Conservation (phyloP, 92 coral and sea anemone species). For the Zoanthus gigantus region DNA sequence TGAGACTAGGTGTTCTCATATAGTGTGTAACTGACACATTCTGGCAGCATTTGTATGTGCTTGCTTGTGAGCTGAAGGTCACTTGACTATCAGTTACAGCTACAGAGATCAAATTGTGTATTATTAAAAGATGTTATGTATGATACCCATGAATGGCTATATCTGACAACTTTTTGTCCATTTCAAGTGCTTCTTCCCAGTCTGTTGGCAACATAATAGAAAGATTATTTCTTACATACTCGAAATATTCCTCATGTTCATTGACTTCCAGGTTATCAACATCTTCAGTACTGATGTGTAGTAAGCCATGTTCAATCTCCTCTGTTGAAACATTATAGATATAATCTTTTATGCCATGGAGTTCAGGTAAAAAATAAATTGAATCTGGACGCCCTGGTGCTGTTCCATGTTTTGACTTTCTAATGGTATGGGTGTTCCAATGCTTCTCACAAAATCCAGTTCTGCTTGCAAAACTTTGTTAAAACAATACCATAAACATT, state of each 20-base stretch:
- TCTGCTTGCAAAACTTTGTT: slow-evolving; percentile 38
- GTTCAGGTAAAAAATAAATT: slow-evolving; percentile 54
- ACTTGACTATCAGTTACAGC: not conserved
- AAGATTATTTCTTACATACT: slow-evolving; percentile 33
- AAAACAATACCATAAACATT: slow-evolving; percentile 62
- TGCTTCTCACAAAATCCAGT: slow-evolving; percentile 50
- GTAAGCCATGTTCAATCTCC: slow-evolving; percentile 2
- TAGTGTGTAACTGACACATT: not conserved
- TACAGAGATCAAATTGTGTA: not conserved
- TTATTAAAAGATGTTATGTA: slow-evolving; percentile 12
- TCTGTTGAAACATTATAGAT: not conserved
- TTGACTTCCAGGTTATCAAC: not conserved
- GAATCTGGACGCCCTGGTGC: slow-evolving; percentile 63
- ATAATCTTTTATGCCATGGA: slow-evolving; percentile 48
- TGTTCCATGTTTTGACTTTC: slow-evolving; percentile 51
- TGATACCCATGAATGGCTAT: slow-evolving; percentile 43
- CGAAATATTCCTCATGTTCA: slow-evolving; percentile 39
- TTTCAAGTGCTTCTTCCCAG: slow-evolving; percentile 48
- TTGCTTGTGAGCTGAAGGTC: slow-evolving; percentile 14
- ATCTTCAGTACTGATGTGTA: slow-evolving; percentile 1
- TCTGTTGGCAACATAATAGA: slow-evolving; percentile 23
- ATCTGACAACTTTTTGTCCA: slow-evolving; percentile 24
- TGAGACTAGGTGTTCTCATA: not conserved
- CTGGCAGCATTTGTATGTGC: not conserved
- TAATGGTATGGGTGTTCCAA: slow-evolving; percentile 62